These are phyloP conservation scores for Peromyscus californicus DNA, from an alignment of 2,113 vertebrate genomes.

Conservation along the genomic window DNA sequence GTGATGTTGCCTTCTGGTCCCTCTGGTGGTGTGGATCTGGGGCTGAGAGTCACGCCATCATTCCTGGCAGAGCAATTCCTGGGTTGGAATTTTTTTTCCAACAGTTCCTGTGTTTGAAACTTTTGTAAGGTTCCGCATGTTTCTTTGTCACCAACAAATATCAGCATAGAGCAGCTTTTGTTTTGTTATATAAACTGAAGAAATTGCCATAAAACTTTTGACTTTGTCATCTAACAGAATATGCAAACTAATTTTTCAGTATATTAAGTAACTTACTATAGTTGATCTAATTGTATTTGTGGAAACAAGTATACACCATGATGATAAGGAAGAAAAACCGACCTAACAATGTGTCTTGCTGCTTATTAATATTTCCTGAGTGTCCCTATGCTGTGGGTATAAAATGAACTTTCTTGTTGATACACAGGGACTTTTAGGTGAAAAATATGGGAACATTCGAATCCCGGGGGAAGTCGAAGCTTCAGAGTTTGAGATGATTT, in stretches of 20 bases:
- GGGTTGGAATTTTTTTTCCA: neutral
- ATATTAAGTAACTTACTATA: neutral
- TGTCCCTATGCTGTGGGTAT: neutral
- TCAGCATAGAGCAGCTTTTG: neutral
- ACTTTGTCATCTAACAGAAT: neutral
- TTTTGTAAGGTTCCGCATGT: neutral
- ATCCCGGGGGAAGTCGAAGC: conserved; percentile 98
- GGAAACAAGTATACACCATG: neutral
- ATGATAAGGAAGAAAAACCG: neutral
- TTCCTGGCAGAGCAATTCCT: neutral
- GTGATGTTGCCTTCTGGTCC: neutral
- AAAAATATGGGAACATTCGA: conserved; percentile 98
- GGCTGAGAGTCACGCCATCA: neutral
- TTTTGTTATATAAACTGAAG: neutral
- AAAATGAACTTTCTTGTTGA: conserved; percentile 70
- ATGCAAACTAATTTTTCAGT: neutral
- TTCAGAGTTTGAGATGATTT: conserved; percentile 98
- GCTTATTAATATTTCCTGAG: neutral
- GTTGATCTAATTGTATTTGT: neutral
- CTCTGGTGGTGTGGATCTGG: neutral
- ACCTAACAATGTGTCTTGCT: neutral
- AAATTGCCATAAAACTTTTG: neutral
- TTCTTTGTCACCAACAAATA: neutral
- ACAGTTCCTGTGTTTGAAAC: neutral
- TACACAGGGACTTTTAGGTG: conserved; percentile 96